Conservation (phyloP, 2,888 invertebrate genomes). For the Lasioglossum calceatum region DNA sequence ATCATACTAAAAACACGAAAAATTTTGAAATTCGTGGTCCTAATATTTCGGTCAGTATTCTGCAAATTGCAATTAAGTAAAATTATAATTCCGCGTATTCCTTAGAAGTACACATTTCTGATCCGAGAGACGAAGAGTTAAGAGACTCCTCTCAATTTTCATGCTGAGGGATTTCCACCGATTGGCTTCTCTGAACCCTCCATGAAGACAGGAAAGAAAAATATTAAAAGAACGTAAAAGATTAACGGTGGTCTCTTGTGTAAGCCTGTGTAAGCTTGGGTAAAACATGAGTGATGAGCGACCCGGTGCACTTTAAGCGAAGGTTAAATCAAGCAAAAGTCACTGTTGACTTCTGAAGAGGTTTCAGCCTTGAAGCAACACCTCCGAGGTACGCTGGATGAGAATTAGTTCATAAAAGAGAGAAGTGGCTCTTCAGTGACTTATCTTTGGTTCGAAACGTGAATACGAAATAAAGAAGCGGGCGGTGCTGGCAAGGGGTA, state of each 20-base stretch:
- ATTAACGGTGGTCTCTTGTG: neutral
- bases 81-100: no score
- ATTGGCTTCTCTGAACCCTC: no score
- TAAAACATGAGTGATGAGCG: neutral
- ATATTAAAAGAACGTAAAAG: neutral
- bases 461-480: constrained; percentile 16
- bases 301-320: neutral
- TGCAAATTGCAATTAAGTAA: no score
- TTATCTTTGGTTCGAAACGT: constrained; percentile 37
- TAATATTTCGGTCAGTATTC: no score
- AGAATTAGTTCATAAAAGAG: constrained; percentile 40
- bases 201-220: neutral
- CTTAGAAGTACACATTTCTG: no score
- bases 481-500: constrained; percentile 12
- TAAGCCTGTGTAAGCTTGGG: neutral
- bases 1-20: no score
- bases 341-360: neutral
- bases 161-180: no score
- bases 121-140: no score
- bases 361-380: neutral
- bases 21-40: no score
- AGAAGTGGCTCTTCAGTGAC: constrained; percentile 31
- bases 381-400: constrained; percentile 3
- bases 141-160: no score
- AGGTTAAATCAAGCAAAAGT: constrained; percentile 7